Conservation (phyloP, 2,113 vertebrate genomes). For the Morphnarchus princeps region DNA sequence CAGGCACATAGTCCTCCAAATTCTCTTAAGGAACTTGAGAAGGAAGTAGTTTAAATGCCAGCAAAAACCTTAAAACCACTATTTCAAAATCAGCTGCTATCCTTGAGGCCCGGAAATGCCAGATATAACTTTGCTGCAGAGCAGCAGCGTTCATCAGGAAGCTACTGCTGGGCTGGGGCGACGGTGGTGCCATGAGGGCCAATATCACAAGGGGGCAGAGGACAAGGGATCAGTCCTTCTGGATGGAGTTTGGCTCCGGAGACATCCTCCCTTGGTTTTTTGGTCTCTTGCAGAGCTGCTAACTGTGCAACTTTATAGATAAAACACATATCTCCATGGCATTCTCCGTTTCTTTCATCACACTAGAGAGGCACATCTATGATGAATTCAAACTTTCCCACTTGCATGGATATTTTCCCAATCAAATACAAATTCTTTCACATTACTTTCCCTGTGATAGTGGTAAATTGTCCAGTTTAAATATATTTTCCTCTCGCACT, state of each 20-base stretch:
- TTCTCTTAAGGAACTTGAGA: neutral
- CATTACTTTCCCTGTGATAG: neutral
- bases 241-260: neutral
- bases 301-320: neutral
- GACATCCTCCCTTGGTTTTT: neutral
- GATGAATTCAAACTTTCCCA: neutral
- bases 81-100: neutral
- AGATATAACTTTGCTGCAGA: neutral
- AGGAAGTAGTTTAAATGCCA: neutral
- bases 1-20: neutral
- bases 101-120: neutral
- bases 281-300: neutral
- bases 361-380: neutral
- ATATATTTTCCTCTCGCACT: neutral
- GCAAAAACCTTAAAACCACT: neutral
- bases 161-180: fast-evolving
- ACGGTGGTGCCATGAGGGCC: neutral
- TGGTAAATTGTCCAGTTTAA: neutral
- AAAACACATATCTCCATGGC: neutral
- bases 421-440: neutral
- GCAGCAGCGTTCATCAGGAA: neutral
- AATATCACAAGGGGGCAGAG: neutral
- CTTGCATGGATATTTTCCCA: neutral
- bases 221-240: neutral
- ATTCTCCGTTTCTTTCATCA: neutral